phyloP scores from a whole-genome alignment of 2,113 vertebrate species.

The Thamnophis sirtalis region DNA sequence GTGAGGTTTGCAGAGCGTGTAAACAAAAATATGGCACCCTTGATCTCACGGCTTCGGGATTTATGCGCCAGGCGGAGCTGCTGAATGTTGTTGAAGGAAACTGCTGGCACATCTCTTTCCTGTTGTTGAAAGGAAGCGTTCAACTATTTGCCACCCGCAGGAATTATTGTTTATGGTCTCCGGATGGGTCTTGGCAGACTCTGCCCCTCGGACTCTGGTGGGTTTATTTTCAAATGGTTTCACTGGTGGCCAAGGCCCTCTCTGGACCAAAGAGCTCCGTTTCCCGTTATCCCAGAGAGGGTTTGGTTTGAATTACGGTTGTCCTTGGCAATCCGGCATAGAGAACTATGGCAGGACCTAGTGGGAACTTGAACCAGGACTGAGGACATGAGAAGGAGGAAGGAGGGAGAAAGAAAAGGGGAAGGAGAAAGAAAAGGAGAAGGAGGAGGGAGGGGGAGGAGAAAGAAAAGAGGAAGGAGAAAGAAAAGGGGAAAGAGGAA shows the following conservation, averaged over 20 bases:
- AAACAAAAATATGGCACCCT: background rate
- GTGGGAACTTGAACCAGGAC: background rate
- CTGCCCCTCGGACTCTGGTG: background rate
- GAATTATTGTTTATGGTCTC: background rate
- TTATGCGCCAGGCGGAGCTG: background rate
- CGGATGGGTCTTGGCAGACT: too few relatives aligned
- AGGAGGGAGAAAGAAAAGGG: too few relatives aligned
- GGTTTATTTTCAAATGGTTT: background rate
- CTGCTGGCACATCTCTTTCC: background rate
- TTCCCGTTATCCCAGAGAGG: background rate
- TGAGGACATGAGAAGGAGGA: background rate
- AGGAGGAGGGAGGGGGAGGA: too few relatives aligned
- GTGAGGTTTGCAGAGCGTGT: background rate
- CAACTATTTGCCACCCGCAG: background rate
- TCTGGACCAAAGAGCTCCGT: background rate
- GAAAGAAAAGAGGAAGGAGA: too few relatives aligned
- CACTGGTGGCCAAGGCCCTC: background rate
- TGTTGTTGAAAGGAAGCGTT: background rate
- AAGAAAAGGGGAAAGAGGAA: too few relatives aligned
- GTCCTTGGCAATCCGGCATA: background rate
- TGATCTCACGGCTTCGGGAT: background rate
- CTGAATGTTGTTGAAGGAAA: background rate
- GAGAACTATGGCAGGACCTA: rapidly evolving
- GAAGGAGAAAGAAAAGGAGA: too few relatives aligned
- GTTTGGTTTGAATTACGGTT: background rate